phyloP scores from a whole-genome alignment of 2,113 vertebrate genomes.

The Oryctolagus cuniculus region mOryCun1.1 NC_091432.1:73508501-73509000 shows the following conservation, averaged over 20 bases:
- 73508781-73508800: background rate
- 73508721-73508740: background rate
- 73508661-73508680: conserved; percentile 68
- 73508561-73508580: no score
- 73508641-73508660: conserved; percentile 56
- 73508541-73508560: no score
- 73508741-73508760: background rate
- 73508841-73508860: background rate
- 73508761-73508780: background rate
- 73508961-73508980: background rate
- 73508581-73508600: no score
- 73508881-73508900: background rate
- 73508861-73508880: background rate
- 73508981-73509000: background rate
- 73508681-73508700: conserved; percentile 45
- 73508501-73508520: no score
- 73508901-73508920: background rate
- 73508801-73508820: background rate
- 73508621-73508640: conserved; percentile 63
- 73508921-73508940: background rate
- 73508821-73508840: conserved; percentile 32
- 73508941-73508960: background rate
- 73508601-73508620: background rate
- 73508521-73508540: no score
- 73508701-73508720: conserved; percentile 1